Percentiles rank a stretch among this genome's conserved stretches.
These are phyloP conservation scores for Morone saxatilis DNA, from an alignment of 2,113 vertebrate species.

Conservation along the genomic window DNA sequence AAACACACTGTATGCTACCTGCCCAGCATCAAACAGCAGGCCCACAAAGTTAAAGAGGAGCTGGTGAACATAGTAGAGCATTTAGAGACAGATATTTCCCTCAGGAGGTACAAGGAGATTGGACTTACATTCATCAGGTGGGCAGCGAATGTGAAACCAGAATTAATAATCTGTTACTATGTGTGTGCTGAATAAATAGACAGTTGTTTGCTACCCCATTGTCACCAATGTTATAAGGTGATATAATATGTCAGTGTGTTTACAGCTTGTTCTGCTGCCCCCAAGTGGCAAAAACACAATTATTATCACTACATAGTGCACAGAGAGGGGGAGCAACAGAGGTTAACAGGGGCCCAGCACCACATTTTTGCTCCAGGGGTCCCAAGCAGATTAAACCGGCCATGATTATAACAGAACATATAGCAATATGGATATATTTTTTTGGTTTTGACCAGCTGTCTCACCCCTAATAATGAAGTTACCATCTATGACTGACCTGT, in stretches of 20 bases:
- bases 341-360: background rate
- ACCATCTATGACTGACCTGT: slow-evolving; percentile 69
- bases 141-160: too few relatives aligned
- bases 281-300: slow-evolving; percentile 9
- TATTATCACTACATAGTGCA: too few relatives aligned
- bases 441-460: background rate
- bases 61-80: background rate
- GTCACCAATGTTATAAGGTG: background rate
- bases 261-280: background rate
- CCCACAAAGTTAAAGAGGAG: background rate
- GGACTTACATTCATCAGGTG: too few relatives aligned
- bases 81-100: background rate
- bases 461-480: background rate
- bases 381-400: too few relatives aligned
- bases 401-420: background rate
- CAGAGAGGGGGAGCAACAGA: too few relatives aligned
- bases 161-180: background rate
- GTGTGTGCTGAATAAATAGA: background rate
- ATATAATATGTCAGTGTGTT: background rate
- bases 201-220: background rate
- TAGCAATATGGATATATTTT: background rate
- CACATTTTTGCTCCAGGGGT: background rate
- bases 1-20: background rate
- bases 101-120: too few relatives aligned
- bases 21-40: background rate